Evolutionary conservation across 2,113 vertebrate genomes (phyloP).

Genomic region (Cephalopholis sonnerati): DNA sequence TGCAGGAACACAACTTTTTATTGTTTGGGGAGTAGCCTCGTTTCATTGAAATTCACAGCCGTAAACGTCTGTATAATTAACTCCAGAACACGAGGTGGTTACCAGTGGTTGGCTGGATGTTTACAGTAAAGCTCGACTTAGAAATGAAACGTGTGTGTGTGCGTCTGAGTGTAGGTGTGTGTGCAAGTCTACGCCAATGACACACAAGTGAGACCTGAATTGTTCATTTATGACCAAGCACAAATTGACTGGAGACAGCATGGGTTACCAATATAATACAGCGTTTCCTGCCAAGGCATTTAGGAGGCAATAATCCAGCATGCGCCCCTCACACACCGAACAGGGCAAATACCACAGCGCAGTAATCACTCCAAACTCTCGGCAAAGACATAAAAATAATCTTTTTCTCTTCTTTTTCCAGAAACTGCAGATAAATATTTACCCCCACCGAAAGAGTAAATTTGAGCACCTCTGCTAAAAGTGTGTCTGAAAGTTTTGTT

Average conservation of each 20-base stretch:
- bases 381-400: conserved; percentile 67
- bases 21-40: conserved; percentile 70
- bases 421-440: conserved; percentile 82
- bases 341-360: conserved; percentile 72
- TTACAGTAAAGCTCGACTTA: conserved; percentile 79
- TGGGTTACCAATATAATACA: conserved; percentile 74
- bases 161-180: conserved; percentile 21
- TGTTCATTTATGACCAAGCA: conserved; percentile 77
- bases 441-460: conserved; percentile 69
- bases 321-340: conserved; percentile 57
- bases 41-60: conserved; percentile 80
- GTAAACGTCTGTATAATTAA: conserved; percentile 83
- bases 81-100: conserved; percentile 81
- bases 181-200: conserved; percentile 58
- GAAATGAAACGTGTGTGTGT: conserved; percentile 62
- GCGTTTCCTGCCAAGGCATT: conserved; percentile 70
- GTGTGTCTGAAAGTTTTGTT: conserved; percentile 32
- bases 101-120: conserved; percentile 74
- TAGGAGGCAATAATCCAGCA: conserved; percentile 72
- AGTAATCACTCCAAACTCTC: conserved; percentile 72
- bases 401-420: conserved; percentile 56
- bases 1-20: conserved; percentile 69
- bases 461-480: conserved; percentile 71
- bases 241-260: conserved; percentile 75
- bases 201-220: conserved; percentile 70